phyloP scores from a whole-genome alignment of 2,797 vertebrate species.

The Mycteria americana region DNA sequence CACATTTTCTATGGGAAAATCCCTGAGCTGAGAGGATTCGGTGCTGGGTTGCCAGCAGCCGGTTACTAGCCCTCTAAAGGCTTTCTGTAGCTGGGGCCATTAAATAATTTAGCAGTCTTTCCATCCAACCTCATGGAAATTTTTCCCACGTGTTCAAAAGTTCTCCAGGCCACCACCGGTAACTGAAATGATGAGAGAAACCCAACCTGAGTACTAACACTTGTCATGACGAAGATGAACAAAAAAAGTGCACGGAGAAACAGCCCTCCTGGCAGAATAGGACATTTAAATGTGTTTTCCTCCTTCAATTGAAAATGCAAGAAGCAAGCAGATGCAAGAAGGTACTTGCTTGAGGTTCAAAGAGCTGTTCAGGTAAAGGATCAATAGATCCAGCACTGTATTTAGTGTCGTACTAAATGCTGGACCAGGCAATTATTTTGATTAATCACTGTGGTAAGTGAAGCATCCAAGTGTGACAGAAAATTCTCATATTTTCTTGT shows the following conservation, averaged over 20 bases:
- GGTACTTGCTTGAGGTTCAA: not conserved
- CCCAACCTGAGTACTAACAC: not conserved
- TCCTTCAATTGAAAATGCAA: not conserved
- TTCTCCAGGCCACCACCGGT: not conserved
- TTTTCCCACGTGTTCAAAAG: not conserved
- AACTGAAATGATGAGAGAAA: not conserved
- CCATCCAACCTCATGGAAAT: not conserved
- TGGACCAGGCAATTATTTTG: constrained; percentile 39
- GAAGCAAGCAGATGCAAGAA: not conserved
- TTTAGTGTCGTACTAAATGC: not conserved
- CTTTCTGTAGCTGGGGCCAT: not conserved
- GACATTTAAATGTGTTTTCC: not conserved
- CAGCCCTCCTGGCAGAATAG: not conserved
- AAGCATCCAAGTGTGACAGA: constrained; percentile 24
- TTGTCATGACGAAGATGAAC: not conserved
- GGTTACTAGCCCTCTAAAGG: not conserved
- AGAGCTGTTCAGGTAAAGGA: not conserved
- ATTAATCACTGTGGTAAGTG: constrained; percentile 15
- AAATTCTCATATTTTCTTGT: not conserved
- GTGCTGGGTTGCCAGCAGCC: not conserved
- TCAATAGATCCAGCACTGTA: not conserved
- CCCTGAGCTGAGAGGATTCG: not conserved
- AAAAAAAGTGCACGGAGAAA: not conserved
- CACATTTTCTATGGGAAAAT: not conserved
- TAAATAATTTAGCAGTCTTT: not conserved